Evolutionary conservation across 2,888 invertebrate species (phyloP), one percentile per base, ranked within the genome.

Genomic region (Alsophila aescularia): DNA sequence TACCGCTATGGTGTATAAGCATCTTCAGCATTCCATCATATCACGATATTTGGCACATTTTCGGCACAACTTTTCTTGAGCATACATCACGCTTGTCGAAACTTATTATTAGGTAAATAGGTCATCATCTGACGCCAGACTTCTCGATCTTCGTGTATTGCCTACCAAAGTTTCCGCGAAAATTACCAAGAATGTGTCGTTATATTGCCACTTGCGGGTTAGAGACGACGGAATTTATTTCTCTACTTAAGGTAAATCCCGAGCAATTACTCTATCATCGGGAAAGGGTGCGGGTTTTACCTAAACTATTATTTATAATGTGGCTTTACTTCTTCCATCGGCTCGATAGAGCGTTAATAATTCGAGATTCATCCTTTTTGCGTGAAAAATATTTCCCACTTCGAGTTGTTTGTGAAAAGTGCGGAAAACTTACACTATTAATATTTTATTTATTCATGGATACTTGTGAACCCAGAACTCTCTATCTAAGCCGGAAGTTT

Each of bases 81-180:
- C 63, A 69, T 64, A 64, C 64, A 74, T 72, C 70, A 75, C 52
- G 64, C 63, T 64, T 62, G 66, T 70, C 69, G 59, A 62, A 74
- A 69, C 66, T 66, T 67, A 54, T 70, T 70, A 65, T 62, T 64
- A 64, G 63, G 60, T 68, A 69, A 63, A 67, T 58, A 66, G 64
- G 62, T 47, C 67, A 64, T 37, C 48, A 34, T 42, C 24, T 34
- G 48, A 39, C 37, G 42, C 31, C 36, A 35, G 29, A 31, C 0
- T 42, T 36, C n/a, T 29, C 41, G 31, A 36, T 42, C 27, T 41
- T 18, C 13, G 16, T 14, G 18, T 52, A n/a, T 45, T 34, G 9
- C 15, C 4, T 35, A 27, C 34, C 27, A 35, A 45, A 18, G 5
- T 9, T 45, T 35, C n/a, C 37, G 14, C 21, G 15, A 35, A 41